Evolutionary conservation across 1,140 invertebrate species (phyloP).

Genomic region (Hesperophylax magnus): DNA sequence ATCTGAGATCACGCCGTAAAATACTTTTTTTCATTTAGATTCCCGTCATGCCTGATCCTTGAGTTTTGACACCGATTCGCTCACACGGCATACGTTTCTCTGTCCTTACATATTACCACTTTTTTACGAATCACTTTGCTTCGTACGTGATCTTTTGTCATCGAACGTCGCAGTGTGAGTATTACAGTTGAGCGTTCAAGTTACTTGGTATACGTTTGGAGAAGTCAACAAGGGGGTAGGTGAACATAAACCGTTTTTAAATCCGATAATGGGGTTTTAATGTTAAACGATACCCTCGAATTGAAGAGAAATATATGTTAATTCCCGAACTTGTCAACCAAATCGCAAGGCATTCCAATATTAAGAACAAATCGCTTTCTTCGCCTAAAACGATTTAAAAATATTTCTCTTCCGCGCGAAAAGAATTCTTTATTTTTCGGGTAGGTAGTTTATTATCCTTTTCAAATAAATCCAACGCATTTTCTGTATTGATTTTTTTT

Average conservation of each 20-base stretch:
- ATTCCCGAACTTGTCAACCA: slow-evolving; percentile 2
- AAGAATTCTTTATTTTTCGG: too few relatives aligned
- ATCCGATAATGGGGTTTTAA: slow-evolving; percentile 26
- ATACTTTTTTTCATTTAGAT: slow-evolving; percentile 55
- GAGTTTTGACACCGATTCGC: slow-evolving; percentile 44
- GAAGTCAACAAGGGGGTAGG: slow-evolving; percentile 9
- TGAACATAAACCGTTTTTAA: slow-evolving; percentile 14
- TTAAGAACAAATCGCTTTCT: background rate
- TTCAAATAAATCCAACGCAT: too few relatives aligned
- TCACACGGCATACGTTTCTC: background rate
- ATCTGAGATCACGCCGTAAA: slow-evolving; percentile 47
- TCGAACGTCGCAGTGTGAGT: slow-evolving; percentile 34
- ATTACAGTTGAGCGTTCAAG: background rate
- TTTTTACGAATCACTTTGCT: slow-evolving; percentile 49
- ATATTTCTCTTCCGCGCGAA: too few relatives aligned
- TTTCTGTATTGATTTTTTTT: too few relatives aligned
- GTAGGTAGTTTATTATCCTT: too few relatives aligned
- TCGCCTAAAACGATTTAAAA: too few relatives aligned
- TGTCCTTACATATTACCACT: slow-evolving; percentile 36
- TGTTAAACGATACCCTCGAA: slow-evolving; percentile 1
- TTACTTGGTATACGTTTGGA: background rate
- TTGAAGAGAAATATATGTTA: background rate
- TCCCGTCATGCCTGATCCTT: slow-evolving; percentile 51
- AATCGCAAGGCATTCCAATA: background rate
- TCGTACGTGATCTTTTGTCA: slow-evolving; percentile 48